Conservation (phyloP, 2,888 invertebrate species). For the Drosophila crucigera region DNA sequence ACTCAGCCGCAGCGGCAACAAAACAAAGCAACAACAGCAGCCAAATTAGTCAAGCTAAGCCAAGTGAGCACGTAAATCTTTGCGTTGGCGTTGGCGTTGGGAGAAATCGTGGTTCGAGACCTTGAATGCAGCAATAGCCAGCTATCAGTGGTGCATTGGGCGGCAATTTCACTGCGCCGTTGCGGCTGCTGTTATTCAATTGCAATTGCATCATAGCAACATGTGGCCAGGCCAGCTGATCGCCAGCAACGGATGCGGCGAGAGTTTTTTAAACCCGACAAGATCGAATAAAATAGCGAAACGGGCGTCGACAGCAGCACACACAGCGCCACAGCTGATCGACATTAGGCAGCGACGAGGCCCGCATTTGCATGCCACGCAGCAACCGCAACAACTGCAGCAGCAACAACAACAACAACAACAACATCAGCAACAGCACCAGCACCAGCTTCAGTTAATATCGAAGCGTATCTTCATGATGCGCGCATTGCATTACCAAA, state of each 20-base stretch:
- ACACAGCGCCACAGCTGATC: slow-evolving; percentile 66
- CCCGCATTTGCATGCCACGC: slow-evolving; percentile 60
- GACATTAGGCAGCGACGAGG: slow-evolving; percentile 54
- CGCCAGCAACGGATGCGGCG: slow-evolving; percentile 46
- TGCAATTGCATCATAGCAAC: slow-evolving; percentile 77
- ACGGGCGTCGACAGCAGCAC: slow-evolving; percentile 48
- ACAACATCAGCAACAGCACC: slow-evolving; percentile 20
- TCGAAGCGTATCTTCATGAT: slow-evolving; percentile 67
- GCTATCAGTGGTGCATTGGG: slow-evolving; percentile 36
- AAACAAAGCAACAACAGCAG: slow-evolving; percentile 21
- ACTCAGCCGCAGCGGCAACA: slow-evolving; percentile 19
- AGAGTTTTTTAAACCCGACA: slow-evolving; percentile 83
- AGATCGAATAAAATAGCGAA: slow-evolving; percentile 62
- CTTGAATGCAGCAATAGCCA: slow-evolving; percentile 61
- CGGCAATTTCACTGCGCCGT: slow-evolving; percentile 65
- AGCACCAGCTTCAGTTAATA: slow-evolving; percentile 26
- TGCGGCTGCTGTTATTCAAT: slow-evolving; percentile 69
- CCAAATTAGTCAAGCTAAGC: slow-evolving; percentile 72
- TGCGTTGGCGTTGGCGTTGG: slow-evolving; percentile 46
- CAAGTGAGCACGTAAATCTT: slow-evolving; percentile 72
- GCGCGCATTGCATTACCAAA: slow-evolving; percentile 75
- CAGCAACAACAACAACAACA: slow-evolving; percentile 26
- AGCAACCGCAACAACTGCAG: slow-evolving; percentile 19
- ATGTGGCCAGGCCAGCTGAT: slow-evolving; percentile 60
- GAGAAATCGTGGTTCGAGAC: slow-evolving; percentile 80